Conservation (phyloP, 2,113 vertebrate genomes). For the Cricetomys ansorgei region DNA sequence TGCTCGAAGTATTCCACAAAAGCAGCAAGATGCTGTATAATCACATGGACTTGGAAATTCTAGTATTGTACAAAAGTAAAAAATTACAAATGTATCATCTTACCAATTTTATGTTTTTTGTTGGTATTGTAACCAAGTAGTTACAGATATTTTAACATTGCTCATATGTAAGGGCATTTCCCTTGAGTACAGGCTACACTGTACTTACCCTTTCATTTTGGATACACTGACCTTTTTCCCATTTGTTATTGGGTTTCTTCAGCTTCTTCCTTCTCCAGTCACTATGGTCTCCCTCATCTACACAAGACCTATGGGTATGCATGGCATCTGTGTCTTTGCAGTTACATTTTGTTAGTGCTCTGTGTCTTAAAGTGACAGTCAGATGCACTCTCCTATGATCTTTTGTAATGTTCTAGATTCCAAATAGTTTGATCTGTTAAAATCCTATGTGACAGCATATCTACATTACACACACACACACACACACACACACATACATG, state of each 20-base stretch:
- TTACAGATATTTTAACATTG: neutral
- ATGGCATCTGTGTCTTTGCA: too few species aligned
- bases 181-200: neutral
- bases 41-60: neutral
- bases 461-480: neutral
- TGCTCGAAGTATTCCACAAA: too few species aligned
- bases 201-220: neutral
- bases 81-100: neutral
- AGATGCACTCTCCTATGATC: neutral
- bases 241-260: neutral
- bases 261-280: neutral
- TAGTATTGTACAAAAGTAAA: neutral
- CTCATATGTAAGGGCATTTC: neutral
- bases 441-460: neutral
- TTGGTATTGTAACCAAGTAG: neutral
- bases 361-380: neutral
- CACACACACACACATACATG: neutral
- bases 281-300: neutral
- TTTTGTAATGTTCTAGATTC: neutral
- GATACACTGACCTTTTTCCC: fast-evolving
- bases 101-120: neutral
- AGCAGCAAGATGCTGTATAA: neutral
- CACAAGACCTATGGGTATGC: fast-evolving
- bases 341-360: neutral
- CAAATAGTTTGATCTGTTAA: neutral